Conservation (phyloP, 2,797 vertebrate species). For the Avahi laniger region DNA sequence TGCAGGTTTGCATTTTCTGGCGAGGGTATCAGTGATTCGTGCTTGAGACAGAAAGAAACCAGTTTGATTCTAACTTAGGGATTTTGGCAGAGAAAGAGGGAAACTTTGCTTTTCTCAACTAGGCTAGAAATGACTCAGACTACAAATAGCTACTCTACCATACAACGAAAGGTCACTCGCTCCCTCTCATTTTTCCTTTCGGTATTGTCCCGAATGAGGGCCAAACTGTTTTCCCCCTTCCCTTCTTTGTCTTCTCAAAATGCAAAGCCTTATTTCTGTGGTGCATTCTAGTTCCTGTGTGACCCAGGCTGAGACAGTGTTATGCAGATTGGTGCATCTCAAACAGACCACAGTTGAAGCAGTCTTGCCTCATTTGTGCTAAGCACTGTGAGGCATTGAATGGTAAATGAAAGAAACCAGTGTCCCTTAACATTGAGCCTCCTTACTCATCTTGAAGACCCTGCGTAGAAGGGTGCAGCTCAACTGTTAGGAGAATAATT, state of each 20-base stretch:
- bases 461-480: not conserved
- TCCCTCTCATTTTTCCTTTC: not conserved
- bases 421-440: conserved; percentile 9
- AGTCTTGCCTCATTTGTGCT: not conserved
- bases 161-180: not conserved
- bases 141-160: not conserved
- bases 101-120: not conserved
- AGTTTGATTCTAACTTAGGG: conserved; percentile 25
- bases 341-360: not conserved
- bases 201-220: not conserved
- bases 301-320: not conserved
- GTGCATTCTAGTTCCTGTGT: not conserved
- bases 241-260: not conserved
- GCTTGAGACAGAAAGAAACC: conserved; percentile 43
- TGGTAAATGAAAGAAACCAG: not conserved
- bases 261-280: not conserved
- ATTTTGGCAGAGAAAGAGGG: conserved; percentile 40
- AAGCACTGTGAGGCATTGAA: not conserved
- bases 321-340: not conserved
- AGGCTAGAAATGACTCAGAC: conserved; percentile 31
- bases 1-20: not conserved
- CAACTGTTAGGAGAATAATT: not conserved
- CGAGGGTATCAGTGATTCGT: not conserved
- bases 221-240: not conserved
- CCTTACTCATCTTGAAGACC: not conserved